These are phyloP conservation scores for Hyperoplus immaculatus DNA, from an alignment of 2,797 vertebrate genomes.

Conservation along the genomic window DNA sequence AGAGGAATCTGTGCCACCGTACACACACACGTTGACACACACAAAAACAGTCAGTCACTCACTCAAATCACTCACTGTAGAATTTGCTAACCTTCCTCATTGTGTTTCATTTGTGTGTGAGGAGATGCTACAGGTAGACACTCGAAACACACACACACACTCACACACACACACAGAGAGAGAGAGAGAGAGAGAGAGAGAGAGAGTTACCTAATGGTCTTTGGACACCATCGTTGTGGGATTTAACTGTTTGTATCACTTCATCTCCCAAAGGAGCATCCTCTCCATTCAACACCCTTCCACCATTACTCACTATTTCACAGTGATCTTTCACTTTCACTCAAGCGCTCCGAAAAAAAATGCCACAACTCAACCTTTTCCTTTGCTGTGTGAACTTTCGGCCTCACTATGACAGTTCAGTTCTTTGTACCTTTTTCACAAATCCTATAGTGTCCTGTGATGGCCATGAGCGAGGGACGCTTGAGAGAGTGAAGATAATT, in stretches of 20 bases:
- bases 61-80: conserved; percentile 1
- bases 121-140: conserved; percentile 24
- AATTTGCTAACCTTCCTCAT: conserved; percentile 21
- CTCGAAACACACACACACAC: conserved; percentile 3
- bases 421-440: conserved; percentile 2
- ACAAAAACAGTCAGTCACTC: not conserved
- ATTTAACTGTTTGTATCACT: conserved; percentile 28
- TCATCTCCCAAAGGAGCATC: conserved; percentile 8
- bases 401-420: not conserved
- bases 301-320: conserved; percentile 3
- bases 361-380: not conserved
- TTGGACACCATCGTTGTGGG: conserved; percentile 5
- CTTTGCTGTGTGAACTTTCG: not conserved
- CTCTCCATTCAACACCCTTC: conserved; percentile 6
- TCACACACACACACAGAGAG: no score
- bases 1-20: not conserved
- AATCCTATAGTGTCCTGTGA: conserved; percentile 22
- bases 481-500: conserved; percentile 34
- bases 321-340: conserved; percentile 12
- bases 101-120: conserved; percentile 19
- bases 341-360: conserved; percentile 14
- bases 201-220: conserved; percentile 6
- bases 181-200: no score
- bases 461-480: conserved; percentile 11
- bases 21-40: conserved; percentile 5